phyloP scores from a whole-genome alignment of 2,797 vertebrate genomes.

The Spizella passerina region DNA sequence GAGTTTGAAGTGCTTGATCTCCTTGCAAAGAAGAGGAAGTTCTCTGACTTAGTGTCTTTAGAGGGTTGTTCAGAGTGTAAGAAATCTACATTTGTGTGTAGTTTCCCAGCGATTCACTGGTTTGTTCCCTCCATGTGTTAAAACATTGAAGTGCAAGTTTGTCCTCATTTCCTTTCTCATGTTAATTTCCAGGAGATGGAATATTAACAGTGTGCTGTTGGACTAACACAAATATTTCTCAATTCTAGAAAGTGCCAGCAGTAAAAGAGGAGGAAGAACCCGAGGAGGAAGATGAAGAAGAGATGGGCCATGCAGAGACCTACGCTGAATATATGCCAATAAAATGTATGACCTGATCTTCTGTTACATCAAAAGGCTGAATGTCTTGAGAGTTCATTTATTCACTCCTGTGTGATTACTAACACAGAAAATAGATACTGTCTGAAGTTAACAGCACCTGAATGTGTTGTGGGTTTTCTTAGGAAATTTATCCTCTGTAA shows the following conservation, averaged over 20 bases:
- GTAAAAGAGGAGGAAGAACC: conserved; percentile 95
- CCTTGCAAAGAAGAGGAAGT: background rate
- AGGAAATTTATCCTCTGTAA: background rate
- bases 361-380: background rate
- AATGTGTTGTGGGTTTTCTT: background rate
- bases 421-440: background rate
- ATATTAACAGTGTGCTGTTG: background rate
- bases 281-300: conserved; percentile 97
- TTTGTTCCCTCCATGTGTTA: background rate
- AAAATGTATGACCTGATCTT: conserved; percentile 83
- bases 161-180: background rate
- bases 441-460: background rate
- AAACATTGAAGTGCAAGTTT: background rate
- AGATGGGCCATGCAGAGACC: conserved; percentile 97
- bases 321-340: conserved; percentile 99
- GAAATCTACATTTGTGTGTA: background rate
- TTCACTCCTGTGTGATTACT: background rate
- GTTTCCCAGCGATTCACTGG: background rate
- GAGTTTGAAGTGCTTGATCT: background rate
- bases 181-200: background rate
- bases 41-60: background rate
- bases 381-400: background rate
- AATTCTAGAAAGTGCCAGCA: conserved; percentile 85
- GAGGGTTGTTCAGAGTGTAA: background rate
- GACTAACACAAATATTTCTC: background rate